Evolutionary conservation across 2,888 invertebrate genomes (phyloP), one percentile per base, ranked within the genome.

Genomic region (Drosophila anceps): DNA sequence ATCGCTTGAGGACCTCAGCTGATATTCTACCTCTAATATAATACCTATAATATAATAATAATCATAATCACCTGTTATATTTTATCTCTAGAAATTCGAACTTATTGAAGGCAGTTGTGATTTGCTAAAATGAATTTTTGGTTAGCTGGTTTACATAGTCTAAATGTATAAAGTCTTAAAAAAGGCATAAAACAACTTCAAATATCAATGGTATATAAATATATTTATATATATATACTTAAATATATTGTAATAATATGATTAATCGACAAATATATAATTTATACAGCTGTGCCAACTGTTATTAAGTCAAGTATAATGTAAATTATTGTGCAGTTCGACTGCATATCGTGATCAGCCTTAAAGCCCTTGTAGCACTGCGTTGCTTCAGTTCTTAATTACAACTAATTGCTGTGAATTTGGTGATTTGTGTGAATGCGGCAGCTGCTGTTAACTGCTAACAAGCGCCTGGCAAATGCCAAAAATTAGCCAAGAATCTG

Each of bases 401-500:
- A 18, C 27, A 48, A 27, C 18, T 4, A 58, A 44, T 13, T 50
- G 41, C 4, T 27, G 13, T 12, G 6, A 43, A 43, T 50, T 24
- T 13, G 7, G 1, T 31, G 55, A 41, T 29, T 55, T 55, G 29
- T 46, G 66, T 37, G 13, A 44, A 39, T 46, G 66, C 27, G 31
- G 27, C 65, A 44, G 35, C 33, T 24, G 41, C 43, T 65, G 18
- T 33, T 39, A 35, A 44, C 43, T 37, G 51, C 18, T 29, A 48
- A n/a, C 46, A 53, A 41, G 41, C 31, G 12, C 9, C n/a, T 2
- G 24, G 29, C 44, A 9, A 72, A 31, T 6, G 29, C 43, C 31
- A 13, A 29, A 13, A 24, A 15, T 29, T 51, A 60, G 43, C 69
- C 62, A 48, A 43, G 5, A 44, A 48, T 20, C 46, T 68, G 60